phyloP scores from a whole-genome alignment of 2,797 vertebrate genomes.

The Bradypodion ventrale region DNA sequence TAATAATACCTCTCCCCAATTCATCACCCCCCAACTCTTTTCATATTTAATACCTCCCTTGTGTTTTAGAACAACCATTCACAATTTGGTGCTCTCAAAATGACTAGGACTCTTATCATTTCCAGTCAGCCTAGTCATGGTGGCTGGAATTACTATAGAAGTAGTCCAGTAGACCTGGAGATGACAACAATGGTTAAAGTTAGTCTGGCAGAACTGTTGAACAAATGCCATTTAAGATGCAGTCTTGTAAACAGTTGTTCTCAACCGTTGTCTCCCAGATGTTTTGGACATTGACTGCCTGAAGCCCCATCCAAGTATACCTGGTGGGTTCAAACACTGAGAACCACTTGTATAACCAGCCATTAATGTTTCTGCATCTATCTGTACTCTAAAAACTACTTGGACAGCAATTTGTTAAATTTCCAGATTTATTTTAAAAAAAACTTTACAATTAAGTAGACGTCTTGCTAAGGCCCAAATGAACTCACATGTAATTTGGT shows the following conservation, averaged over 20 bases:
- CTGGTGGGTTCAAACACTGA: neutral
- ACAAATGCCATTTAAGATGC: neutral
- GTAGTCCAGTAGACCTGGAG: neutral
- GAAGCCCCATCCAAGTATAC: too few relatives aligned
- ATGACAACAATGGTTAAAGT: neutral
- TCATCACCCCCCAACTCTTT: neutral
- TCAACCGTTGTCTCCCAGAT: too few relatives aligned
- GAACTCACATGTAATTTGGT: constrained; percentile 50
- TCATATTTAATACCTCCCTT: neutral
- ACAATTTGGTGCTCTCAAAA: too few relatives aligned
- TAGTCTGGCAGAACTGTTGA: neutral
- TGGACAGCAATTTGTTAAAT: neutral
- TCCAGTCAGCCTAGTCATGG: neutral
- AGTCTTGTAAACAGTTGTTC: neutral
- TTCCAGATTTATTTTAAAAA: neutral
- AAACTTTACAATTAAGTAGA: neutral
- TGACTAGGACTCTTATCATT: too few relatives aligned
- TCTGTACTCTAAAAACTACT: neutral
- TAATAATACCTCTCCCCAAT: neutral
- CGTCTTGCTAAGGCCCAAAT: constrained; percentile 35
- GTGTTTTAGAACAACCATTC: neutral
- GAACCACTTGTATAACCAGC: neutral
- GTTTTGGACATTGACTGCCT: too few relatives aligned
- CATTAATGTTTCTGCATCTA: neutral
- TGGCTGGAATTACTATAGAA: too few relatives aligned